Evolutionary conservation across 2,113 vertebrate species (phyloP), one percentile per base, ranked within the genome.

Genomic region (Enhydra lutris): DNA sequence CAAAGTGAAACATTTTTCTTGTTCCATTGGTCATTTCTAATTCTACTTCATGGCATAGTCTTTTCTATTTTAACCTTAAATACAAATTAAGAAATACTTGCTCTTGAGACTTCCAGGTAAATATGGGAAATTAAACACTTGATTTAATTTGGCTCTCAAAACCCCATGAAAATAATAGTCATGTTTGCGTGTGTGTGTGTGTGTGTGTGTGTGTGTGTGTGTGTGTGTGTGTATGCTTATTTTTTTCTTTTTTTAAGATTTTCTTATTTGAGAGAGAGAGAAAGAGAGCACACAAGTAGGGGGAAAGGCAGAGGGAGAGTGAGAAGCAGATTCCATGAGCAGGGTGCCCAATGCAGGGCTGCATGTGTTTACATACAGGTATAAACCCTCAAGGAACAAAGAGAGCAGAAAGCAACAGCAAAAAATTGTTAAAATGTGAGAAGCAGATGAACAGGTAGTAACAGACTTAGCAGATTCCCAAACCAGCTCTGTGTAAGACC

Each of bases 51-150:
- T 17, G 26, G 29, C 81, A 84, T 36, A 45, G 78, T 81, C 89
- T 92, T 89, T 94, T 88, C 73, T 74, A 80, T 84, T 47, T 86
- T n/a, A 91, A 80, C 82, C 13, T 92, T 83, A 93, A 94, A 95
- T 13, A 61, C 20, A 74, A 84, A 96, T 92, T 93, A 92, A 83
- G 67, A 85, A 97, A 69, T 76, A 82, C 0, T 74, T 95, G 45
- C 39, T 95, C 59, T 52, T 89, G 45, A 89, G 89, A 42, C 45
- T 89, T 91, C 50, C 57, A 89, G 45, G n/a, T 88, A 93, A 79
- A 84, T 61, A 82, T 78, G 11, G 83, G 71, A 94, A 97, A 94
- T 83, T 89, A 93, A 95, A 73, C 18, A 94, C 18, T 52, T 85
- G 45, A 36, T 96, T 89, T 42, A 36, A 42, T 91, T 93, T 81